A percentile compares a stretch with the other conserved stretches of the same genome.
Conservation (phyloP, 2,113 vertebrate genomes). For the Verasper variegatus region DNA sequence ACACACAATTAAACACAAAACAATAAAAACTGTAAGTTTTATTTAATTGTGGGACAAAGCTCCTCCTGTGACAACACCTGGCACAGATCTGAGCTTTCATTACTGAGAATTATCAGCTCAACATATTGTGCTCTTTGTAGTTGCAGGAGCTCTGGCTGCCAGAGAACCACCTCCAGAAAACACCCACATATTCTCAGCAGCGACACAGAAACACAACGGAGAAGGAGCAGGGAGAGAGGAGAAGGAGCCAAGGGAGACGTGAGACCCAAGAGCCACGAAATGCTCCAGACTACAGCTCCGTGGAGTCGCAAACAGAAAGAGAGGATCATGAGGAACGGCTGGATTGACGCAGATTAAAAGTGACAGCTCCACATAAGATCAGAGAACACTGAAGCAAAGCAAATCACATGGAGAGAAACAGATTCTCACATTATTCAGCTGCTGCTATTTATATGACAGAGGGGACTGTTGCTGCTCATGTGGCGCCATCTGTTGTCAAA, state of each 20-base stretch:
- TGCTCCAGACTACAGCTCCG: background rate
- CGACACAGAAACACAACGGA: background rate
- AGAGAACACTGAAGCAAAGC: background rate
- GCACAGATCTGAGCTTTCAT: conserved; percentile 30
- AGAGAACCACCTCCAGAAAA: conserved; percentile 69
- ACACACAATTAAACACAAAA: background rate
- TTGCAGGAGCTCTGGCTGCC: conserved; percentile 43
- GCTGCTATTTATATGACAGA: conserved; percentile 1
- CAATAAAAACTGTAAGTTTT: background rate
- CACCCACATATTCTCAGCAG: conserved; percentile 44
- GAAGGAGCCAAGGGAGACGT: conserved; percentile 5
- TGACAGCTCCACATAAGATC: background rate
- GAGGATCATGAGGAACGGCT: background rate
- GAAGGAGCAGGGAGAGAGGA: too few relatives aligned
- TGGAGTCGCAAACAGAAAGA: background rate
- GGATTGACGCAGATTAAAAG: background rate
- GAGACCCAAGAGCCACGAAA: conserved; percentile 12
- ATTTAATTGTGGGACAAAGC: background rate
- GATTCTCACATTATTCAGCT: conserved; percentile 1
- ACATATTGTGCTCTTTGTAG: conserved; percentile 51
- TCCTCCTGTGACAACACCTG: conserved; percentile 15
- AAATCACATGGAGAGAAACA: background rate
- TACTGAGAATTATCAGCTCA: conserved; percentile 37
- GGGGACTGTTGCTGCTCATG: conserved; percentile 21
- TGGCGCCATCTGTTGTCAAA: conserved; percentile 61